Evolutionary conservation across 2,113 vertebrate genomes (phyloP).

Genomic region (Dromaius novaehollandiae): DNA sequence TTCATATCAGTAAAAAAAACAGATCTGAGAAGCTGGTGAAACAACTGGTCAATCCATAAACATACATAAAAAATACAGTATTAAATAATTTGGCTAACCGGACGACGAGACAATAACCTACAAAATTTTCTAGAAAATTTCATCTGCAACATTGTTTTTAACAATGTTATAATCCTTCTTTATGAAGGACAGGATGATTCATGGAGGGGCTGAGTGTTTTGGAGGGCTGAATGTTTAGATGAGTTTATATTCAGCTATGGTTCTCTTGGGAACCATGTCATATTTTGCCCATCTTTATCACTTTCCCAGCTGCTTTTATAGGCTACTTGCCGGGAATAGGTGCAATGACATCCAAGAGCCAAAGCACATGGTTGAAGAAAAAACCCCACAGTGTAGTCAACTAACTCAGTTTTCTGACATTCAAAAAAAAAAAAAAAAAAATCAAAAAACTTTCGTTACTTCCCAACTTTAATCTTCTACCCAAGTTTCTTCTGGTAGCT

Average conservation of each 20-base stretch:
- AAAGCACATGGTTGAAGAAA: neutral
- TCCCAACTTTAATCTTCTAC: neutral
- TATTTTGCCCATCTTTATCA: neutral
- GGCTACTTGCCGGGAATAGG: neutral
- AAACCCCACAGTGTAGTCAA: neutral
- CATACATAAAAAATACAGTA: neutral
- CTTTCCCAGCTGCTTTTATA: neutral
- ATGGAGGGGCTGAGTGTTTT: neutral
- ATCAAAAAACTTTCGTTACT: neutral
- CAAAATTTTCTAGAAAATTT: neutral
- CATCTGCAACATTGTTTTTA: neutral
- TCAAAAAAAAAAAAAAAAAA: neutral
- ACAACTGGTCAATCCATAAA: neutral
- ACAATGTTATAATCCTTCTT: neutral
- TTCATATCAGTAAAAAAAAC: neutral
- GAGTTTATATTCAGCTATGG: neutral
- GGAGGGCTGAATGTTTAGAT: neutral
- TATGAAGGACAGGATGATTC: neutral
- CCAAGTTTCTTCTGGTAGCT: neutral
- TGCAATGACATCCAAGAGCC: neutral
- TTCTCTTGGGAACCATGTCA: neutral
- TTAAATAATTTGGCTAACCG: neutral
- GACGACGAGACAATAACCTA: neutral
- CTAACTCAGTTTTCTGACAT: neutral
- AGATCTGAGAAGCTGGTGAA: neutral